Evolutionary conservation across 2,113 vertebrate species (phyloP), one percentile per base, ranked within the genome.

Genomic region (Hucho hucho): DNA sequence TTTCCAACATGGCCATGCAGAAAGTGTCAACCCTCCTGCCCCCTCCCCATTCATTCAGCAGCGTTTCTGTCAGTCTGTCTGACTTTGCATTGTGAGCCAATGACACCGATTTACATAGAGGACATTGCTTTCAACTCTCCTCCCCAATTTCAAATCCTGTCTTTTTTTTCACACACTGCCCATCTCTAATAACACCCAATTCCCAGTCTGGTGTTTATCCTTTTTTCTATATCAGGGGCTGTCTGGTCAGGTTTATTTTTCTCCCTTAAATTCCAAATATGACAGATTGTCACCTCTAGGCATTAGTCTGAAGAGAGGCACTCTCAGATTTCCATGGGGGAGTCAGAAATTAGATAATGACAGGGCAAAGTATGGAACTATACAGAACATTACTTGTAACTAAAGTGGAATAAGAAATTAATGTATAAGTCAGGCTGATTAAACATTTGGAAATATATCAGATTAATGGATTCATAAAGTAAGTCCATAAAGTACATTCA

Each of bases 101-200:
- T 32, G 53, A 72, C 53, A 24, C 61, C 12, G n/a, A 86, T 83
- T 83, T 77, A 59, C 73, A 83, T 81, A 43, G 37, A 11, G 70
- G 68, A 76, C 5, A 1, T 72, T 75, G 69, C 69, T 58, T 71
- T 73, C 22, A 6, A 28, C 53, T 74, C 16, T 69, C 26, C 63
- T 70, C 75, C 72, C 61, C 18, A 37, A 26, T 73, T 67, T 64
- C 5, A 43, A 43, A 43, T 11, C 37, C 9, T 28, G 28, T 28
- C 28, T 28, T 43, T 43, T 43, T 32, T 43, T 43, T 12, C 37
- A 43, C 37, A 43, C 37, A 43, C 9, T 43, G 37, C 37, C 7
- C 37, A 12, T 11, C 37, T 43, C 37, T 43, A 43, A 9, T 43
- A 43, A 43, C 37, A 43, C 37, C 9, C 37, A 43, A 11, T 43